These are phyloP conservation scores for Thymelicus acteon DNA, from an alignment of 2,888 invertebrate genomes.

Conservation along the genomic window DNA sequence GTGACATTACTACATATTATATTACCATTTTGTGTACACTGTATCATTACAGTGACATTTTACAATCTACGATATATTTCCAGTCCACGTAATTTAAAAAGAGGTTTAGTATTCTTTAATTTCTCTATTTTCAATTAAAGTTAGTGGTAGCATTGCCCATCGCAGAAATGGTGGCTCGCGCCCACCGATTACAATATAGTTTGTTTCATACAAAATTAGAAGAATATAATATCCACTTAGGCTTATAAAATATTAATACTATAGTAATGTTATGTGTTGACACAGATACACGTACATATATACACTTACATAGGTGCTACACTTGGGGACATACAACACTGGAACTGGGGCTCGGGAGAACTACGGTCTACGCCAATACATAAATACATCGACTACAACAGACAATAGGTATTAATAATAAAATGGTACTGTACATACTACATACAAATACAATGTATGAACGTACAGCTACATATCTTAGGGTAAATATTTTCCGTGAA, in stretches of 20 bases:
- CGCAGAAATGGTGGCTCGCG: constrained; percentile 42
- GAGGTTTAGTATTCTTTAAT: neutral
- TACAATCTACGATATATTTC: neutral
- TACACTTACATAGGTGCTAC: constrained; percentile 60
- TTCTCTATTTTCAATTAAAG: neutral
- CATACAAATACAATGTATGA: constrained; percentile 5
- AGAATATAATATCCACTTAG: constrained; percentile 84
- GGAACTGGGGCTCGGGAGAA: constrained; percentile 44
- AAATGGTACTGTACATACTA: constrained; percentile 26
- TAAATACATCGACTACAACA: constrained; percentile 38
- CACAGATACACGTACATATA: constrained; percentile 69
- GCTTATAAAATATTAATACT: constrained; percentile 80
- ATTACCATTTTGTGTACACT: neutral
- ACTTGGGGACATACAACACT: constrained; percentile 49
- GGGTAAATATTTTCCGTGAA: constrained; percentile 16
- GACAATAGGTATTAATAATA: constrained; percentile 25
- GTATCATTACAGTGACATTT: too few species aligned
- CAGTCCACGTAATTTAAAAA: neutral
- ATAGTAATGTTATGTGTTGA: constrained; percentile 67
- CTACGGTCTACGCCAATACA: constrained; percentile 39
- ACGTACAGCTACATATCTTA: constrained; percentile 3
- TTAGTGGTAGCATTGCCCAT: constrained; percentile 42
- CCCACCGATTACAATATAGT: constrained; percentile 58
- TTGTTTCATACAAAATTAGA: constrained; percentile 82
- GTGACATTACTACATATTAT: neutral